Evolutionary conservation across 2,888 invertebrate species (phyloP).

Genomic region (Himalopsyche japonica): DNA sequence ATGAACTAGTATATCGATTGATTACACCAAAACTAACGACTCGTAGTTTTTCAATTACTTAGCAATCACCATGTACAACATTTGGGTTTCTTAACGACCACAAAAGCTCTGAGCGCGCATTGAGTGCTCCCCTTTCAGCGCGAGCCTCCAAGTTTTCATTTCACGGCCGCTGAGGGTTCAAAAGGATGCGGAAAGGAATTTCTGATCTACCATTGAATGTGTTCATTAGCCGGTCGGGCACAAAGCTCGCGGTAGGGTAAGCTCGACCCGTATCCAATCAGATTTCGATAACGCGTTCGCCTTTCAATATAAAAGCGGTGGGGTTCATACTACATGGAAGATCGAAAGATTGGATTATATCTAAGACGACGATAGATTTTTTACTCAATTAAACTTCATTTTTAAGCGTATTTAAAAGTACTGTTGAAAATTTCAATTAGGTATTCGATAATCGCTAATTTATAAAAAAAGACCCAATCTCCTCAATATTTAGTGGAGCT

Average conservation of each 20-base stretch:
- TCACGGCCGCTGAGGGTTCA: conserved; percentile 24
- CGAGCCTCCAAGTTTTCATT: conserved; percentile 27
- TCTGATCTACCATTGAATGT: conserved; percentile 28
- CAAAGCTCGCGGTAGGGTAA: conserved; percentile 3
- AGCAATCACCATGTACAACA: not conserved
- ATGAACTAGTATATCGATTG: too few species aligned
- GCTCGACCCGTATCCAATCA: conserved; percentile 33
- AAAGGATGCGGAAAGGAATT: conserved; percentile 32
- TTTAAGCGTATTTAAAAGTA: too few species aligned
- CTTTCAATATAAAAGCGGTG: conserved; percentile 30
- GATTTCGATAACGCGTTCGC: conserved; percentile 38
- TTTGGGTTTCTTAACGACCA: conserved; percentile 12
- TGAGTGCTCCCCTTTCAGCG: conserved; percentile 7
- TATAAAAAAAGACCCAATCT: too few species aligned
- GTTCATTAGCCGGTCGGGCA: conserved; percentile 27
- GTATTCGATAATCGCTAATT: too few species aligned
- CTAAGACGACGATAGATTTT: too few species aligned
- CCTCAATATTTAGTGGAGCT: too few species aligned
- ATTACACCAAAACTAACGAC: not conserved
- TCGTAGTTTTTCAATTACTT: not conserved
- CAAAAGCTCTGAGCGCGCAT: conserved; percentile 7
- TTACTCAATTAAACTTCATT: too few species aligned
- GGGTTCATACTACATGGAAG: not conserved
- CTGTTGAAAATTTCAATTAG: too few species aligned
- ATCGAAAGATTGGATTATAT: not conserved